A percentile compares a stretch with the other conserved stretches of the same genome.
Conservation (phyloP, 2,888 invertebrate species). For the Bedellia somnulentella region DNA sequence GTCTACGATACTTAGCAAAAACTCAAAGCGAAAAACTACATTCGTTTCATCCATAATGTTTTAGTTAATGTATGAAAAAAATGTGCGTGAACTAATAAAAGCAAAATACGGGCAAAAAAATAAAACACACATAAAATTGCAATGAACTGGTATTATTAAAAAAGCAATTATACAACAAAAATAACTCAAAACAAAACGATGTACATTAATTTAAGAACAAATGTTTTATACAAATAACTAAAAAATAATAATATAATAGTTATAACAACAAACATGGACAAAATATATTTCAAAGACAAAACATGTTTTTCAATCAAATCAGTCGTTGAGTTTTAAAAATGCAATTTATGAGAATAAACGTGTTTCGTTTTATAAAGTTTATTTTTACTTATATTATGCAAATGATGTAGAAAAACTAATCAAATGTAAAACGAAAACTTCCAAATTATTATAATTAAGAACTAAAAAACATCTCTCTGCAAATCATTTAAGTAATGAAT, state of each 20-base stretch:
- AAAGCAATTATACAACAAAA: constrained; percentile 76
- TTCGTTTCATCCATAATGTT: no score
- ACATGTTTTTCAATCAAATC: constrained; percentile 51
- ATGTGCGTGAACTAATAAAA: no score
- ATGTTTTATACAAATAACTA: constrained; percentile 71
- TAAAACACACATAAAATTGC: constrained; percentile 70
- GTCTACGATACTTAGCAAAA: no score
- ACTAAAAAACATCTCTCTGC: no score
- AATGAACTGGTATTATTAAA: constrained; percentile 75
- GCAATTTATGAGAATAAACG: constrained; percentile 54
- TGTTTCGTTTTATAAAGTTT: constrained; percentile 32
- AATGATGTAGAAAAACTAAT: no score
- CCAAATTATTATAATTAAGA: no score
- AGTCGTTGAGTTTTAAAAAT: constrained; percentile 56
- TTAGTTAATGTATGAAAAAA: no score
- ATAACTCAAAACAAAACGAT: constrained; percentile 76
- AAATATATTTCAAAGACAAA: constrained; percentile 61
- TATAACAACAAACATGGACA: constrained; percentile 65
- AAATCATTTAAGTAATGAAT: no score
- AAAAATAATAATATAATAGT: constrained; percentile 60
- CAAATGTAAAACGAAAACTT: no score
- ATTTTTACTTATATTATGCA: constrained; percentile 48
- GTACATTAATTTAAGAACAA: constrained; percentile 77
- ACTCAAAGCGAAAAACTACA: no score
- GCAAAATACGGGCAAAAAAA: constrained; percentile 33